Base-by-base conservation (phyloP, 1,140 invertebrate genomes). In the Euschistus heros region DNA sequence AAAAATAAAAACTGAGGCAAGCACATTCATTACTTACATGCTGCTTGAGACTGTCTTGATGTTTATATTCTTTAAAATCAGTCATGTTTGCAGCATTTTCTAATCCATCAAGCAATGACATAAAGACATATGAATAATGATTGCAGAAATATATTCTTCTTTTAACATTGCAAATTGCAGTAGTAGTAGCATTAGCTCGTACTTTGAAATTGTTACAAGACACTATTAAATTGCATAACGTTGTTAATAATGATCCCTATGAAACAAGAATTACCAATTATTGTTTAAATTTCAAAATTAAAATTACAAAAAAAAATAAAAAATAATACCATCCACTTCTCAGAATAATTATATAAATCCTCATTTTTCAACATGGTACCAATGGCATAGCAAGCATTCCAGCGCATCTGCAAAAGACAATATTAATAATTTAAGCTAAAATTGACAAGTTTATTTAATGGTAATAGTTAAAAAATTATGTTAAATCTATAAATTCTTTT, bases 121-220 rank as follows among this genome's bases (percentile, higher is more conserved):
- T 37, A 63, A 63, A 67, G 17, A 67, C 66, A 61, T 30, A 33
- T 33, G 30, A 27, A 44, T 63, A 69, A 33, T 52, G 60, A 27
- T 37, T 20, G 1, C 66, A 50, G 54, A 62, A 69, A 24, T 64
- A 20, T 30, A 14, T 18, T 37, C 68, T 54, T 26, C 44, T n/a
- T 59, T 50, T 52, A 14, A 67, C 63, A 33, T 37, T 22, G 30
- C 60, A 47, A n/a, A 69, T 22, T 27, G 68, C 68, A n/a, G 27
- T 18, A 60, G n/a, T n/a, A n/a, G 66, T 62, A 18, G 68, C 68
- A 66, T 65, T 69, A n/a, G 61, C 46, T 27, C 68, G 27, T 13
- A 69, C 66, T 66, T 69, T 69, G 52, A 69, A 69, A 52, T 69
- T 66, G 30, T 60, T 65, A 42, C 66, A 69, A 47, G 63, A 65